phyloP scores from a whole-genome alignment of 1,140 invertebrate genomes.

The Anadara kagoshimensis region DNA sequence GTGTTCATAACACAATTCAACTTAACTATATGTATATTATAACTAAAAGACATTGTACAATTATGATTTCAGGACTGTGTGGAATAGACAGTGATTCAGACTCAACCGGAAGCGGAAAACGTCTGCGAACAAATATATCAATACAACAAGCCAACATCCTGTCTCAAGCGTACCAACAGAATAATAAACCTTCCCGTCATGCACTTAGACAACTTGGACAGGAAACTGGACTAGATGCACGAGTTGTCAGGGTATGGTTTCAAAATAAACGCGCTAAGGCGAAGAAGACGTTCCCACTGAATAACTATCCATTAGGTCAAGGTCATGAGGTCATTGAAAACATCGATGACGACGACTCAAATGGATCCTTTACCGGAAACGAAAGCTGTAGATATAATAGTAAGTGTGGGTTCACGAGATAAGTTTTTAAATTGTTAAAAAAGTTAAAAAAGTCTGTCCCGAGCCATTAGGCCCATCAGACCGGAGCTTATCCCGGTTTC shows the following conservation, averaged over 20 bases:
- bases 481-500: too few species aligned
- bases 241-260: conserved; percentile 33
- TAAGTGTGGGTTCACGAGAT: too few species aligned
- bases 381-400: neutral
- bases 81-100: conserved; percentile 1
- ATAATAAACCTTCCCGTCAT: conserved; percentile 18
- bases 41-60: too few species aligned
- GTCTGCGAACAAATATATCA: conserved; percentile 9
- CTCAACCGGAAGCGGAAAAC: conserved; percentile 4
- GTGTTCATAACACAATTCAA: too few species aligned
- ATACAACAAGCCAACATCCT: conserved; percentile 16
- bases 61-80: too few species aligned
- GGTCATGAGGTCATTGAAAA: neutral
- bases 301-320: neutral
- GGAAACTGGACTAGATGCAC: conserved; percentile 17
- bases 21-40: too few species aligned
- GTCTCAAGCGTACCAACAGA: neutral
- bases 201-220: conserved; percentile 13
- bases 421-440: too few species aligned
- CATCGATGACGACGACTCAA: neutral
- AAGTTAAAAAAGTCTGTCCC: too few species aligned
- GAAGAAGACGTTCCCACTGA: conserved; percentile 5
- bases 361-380: neutral
- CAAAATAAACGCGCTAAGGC: conserved; percentile 27
- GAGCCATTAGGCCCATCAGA: too few species aligned